phyloP scores from a whole-genome alignment of 1,140 invertebrate genomes.

The Drosophila pseudoananassae region DNA sequence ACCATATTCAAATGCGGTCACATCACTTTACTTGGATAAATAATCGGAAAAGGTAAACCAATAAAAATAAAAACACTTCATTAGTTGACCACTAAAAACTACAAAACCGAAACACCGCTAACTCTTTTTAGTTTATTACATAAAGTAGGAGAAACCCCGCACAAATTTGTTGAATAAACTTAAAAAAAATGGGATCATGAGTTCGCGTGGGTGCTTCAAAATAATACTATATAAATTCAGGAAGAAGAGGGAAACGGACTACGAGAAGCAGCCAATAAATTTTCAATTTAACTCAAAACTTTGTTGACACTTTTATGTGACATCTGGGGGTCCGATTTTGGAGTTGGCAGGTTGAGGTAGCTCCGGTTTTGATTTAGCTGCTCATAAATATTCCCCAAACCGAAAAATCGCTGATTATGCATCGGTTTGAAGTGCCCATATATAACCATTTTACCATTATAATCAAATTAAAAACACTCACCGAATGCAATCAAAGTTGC shows the following conservation, averaged over 20 bases:
- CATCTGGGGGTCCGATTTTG: constrained; percentile 47
- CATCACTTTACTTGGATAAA: constrained; percentile 31
- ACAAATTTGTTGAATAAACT: constrained; percentile 31
- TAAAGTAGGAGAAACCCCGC: constrained; percentile 44
- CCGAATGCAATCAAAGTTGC: constrained; percentile 76
- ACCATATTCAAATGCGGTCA: constrained; percentile 19
- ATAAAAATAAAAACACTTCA: constrained; percentile 68
- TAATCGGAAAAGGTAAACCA: constrained; percentile 33
- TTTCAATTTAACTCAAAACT: constrained; percentile 48
- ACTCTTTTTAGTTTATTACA: constrained; percentile 50
- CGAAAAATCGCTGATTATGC: constrained; percentile 58
- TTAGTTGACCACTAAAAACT: constrained; percentile 52
- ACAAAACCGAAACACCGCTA: constrained; percentile 52
- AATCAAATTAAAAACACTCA: constrained; percentile 80
- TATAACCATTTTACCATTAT: constrained; percentile 76
- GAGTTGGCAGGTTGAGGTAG: constrained; percentile 25
- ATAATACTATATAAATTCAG: not conserved
- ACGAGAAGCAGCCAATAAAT: constrained; percentile 44
- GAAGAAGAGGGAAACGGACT: constrained; percentile 1
- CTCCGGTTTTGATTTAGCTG: constrained; percentile 32
- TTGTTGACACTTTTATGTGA: constrained; percentile 62
- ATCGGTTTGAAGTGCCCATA: constrained; percentile 33
- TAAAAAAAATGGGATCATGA: constrained; percentile 2
- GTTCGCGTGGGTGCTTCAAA: constrained; percentile 39
- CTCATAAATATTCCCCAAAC: constrained; percentile 60